Evolutionary conservation across 2,888 invertebrate genomes (phyloP).

Genomic region (Eilema caniola): DNA sequence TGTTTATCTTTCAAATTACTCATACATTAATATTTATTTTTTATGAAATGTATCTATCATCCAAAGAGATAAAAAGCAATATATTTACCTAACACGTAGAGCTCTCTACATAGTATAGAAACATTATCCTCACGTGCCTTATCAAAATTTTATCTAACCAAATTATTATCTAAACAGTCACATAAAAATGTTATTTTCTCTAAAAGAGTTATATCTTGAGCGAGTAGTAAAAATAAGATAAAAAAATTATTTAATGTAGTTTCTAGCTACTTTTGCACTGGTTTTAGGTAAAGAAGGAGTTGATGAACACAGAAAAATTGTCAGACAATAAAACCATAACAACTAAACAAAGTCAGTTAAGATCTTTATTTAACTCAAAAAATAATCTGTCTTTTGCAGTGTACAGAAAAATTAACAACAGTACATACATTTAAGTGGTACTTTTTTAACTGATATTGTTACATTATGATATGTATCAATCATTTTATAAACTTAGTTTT

Average conservation of each 20-base stretch:
- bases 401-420: neutral
- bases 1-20: conserved; percentile 6
- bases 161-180: conserved; percentile 4
- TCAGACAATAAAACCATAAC: neutral
- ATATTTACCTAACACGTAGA: neutral
- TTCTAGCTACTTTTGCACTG: neutral
- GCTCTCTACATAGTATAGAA: neutral
- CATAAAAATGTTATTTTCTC: neutral
- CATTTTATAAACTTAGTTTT: neutral
- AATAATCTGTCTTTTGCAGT: neutral
- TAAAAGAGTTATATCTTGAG: neutral
- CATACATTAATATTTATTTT: conserved; percentile 1
- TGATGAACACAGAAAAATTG: neutral
- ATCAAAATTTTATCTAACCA: neutral
- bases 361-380: neutral
- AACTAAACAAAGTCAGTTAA: neutral
- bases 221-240: neutral
- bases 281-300: neutral
- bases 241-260: neutral
- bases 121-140: neutral
- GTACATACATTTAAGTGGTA: neutral
- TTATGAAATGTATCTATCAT: neutral
- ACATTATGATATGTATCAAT: neutral
- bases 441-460: neutral
- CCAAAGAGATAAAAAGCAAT: neutral